These are phyloP conservation scores for Lateolabrax maculatus DNA, from an alignment of 2,797 vertebrate genomes.

Conservation along the genomic window DNA sequence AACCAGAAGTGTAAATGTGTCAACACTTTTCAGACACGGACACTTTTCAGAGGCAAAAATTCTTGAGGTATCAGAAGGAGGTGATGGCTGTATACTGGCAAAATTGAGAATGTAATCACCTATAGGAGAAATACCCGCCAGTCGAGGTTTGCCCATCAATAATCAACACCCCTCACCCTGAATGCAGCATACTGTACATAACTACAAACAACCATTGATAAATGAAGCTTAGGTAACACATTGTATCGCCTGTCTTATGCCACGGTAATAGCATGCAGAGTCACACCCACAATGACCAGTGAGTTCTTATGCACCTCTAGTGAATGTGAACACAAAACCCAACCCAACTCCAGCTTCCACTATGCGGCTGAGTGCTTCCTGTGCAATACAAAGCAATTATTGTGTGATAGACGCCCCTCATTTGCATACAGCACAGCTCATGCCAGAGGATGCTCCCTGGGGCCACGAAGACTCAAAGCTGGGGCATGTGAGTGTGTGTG, in stretches of 20 bases:
- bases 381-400: conserved; percentile 59
- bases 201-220: neutral
- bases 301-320: neutral
- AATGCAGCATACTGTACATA: neutral
- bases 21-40: neutral
- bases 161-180: neutral
- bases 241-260: neutral
- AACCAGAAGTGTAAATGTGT: neutral
- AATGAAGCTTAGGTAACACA: neutral
- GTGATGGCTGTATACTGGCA: neutral
- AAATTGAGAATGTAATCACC: neutral
- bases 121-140: neutral
- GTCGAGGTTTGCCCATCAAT: neutral
- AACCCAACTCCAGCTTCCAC: neutral
- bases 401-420: conserved; percentile 46
- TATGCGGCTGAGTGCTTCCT: conserved; percentile 6
- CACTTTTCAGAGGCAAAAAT: neutral
- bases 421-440: conserved; percentile 67
- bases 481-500: conserved; percentile 3
- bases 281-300: neutral
- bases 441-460: conserved; percentile 59
- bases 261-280: neutral
- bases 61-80: neutral
- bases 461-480: conserved; percentile 42
- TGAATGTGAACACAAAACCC: conserved; percentile 7